Conservation (phyloP, 2,797 vertebrate species). For the Brachymystax lenok region DNA sequence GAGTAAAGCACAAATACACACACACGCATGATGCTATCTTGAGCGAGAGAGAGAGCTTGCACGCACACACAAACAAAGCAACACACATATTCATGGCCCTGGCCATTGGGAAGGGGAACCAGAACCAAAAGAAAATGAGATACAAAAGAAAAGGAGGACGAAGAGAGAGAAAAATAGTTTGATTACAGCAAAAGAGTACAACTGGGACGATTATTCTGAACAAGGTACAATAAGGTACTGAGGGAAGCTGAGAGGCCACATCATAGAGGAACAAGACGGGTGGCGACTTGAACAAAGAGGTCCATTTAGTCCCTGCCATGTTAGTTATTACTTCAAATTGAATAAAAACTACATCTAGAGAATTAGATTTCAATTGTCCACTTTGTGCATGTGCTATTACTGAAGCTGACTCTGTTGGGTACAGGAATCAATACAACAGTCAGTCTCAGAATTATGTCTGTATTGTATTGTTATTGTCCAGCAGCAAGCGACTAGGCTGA, state of each 20-base stretch:
- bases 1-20: background rate
- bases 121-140: background rate
- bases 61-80: background rate
- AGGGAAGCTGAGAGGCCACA: background rate
- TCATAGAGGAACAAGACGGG: background rate
- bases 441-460: background rate
- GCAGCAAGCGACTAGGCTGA: background rate
- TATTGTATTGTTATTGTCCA: background rate
- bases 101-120: background rate
- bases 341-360: background rate
- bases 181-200: background rate
- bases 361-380: background rate
- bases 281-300: background rate
- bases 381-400: background rate
- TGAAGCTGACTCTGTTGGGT: background rate
- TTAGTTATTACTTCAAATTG: background rate
- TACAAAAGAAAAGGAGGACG: background rate
- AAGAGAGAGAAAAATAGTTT: background rate
- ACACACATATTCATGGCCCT: background rate
- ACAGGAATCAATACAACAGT: constrained; percentile 1
- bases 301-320: background rate
- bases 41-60: too few relatives aligned
- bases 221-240: background rate
- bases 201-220: background rate
- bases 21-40: too few relatives aligned